Conservation (phyloP, 2,888 invertebrate species). For the Brachyptera putata region DNA sequence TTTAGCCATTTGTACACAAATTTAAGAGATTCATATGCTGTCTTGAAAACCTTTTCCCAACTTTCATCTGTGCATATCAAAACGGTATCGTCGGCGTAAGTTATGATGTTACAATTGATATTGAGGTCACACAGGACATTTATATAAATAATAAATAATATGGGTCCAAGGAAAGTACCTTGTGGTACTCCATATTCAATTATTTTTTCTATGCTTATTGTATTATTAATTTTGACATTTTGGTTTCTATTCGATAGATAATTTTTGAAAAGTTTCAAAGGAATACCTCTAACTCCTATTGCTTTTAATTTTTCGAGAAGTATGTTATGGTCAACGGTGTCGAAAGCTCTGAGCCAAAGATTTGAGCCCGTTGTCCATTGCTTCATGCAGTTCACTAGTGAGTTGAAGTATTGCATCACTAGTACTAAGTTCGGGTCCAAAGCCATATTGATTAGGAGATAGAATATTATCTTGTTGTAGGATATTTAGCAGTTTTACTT, state of each 20-base stretch:
- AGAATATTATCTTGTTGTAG: no score
- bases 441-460: no score
- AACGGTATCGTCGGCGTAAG: slow-evolving; percentile 21
- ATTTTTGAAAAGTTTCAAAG: neutral
- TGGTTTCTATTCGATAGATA: neutral
- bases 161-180: slow-evolving; percentile 23
- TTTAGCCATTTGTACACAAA: neutral
- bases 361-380: no score
- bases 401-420: no score
- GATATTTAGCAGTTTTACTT: no score
- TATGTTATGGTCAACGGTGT: no score
- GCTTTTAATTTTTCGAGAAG: neutral
- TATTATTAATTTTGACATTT: neutral
- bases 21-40: neutral
- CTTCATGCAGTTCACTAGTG: no score
- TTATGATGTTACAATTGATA: slow-evolving; percentile 8
- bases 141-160: slow-evolving; percentile 20
- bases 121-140: slow-evolving; percentile 16
- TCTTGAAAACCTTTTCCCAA: neutral
- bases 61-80: neutral
- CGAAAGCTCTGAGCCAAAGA: no score
- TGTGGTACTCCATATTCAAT: slow-evolving; percentile 17
- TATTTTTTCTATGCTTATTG: neutral
- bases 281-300: neutral
- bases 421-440: no score